Percentiles rank a stretch among this genome's conserved stretches.
Evolutionary conservation across 2,888 invertebrate species (phyloP).

Genomic region (Agrochola lychnidis): DNA sequence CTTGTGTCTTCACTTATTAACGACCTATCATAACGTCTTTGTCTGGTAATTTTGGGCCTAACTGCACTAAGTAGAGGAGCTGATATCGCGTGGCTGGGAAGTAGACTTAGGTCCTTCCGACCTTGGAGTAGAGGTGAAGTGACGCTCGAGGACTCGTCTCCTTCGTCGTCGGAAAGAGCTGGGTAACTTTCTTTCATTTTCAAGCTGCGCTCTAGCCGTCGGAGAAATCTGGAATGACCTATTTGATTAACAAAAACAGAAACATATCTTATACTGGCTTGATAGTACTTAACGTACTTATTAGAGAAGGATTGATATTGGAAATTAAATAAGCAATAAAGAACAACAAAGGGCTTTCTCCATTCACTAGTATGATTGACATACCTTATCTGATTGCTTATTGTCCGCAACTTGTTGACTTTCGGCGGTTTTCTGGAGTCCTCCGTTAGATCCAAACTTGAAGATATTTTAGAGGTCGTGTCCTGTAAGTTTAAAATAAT

Average conservation of each 20-base stretch:
- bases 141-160: constrained; percentile 91
- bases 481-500: constrained; percentile 82
- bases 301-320: constrained; percentile 2
- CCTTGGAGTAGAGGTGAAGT: constrained; percentile 91
- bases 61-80: constrained; percentile 87
- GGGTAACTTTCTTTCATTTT: constrained; percentile 92
- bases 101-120: constrained; percentile 80
- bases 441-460: constrained; percentile 90
- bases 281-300: constrained; percentile 39
- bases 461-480: constrained; percentile 91
- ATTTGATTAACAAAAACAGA: constrained; percentile 60
- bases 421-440: constrained; percentile 91
- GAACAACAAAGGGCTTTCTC: not conserved
- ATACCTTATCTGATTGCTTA: constrained; percentile 95
- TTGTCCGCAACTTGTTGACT: constrained; percentile 93
- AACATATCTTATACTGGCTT: constrained; percentile 45
- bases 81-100: constrained; percentile 85
- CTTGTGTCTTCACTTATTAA: constrained; percentile 86
- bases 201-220: constrained; percentile 93
- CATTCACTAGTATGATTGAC: constrained; percentile 1
- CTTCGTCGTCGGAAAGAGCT: constrained; percentile 91
- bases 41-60: constrained; percentile 86
- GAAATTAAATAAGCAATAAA: constrained; percentile 1
- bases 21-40: constrained; percentile 86
- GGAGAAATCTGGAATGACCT: constrained; percentile 91